Conservation (phyloP, 2,797 vertebrate species). For the Diplodus sargus region DNA sequence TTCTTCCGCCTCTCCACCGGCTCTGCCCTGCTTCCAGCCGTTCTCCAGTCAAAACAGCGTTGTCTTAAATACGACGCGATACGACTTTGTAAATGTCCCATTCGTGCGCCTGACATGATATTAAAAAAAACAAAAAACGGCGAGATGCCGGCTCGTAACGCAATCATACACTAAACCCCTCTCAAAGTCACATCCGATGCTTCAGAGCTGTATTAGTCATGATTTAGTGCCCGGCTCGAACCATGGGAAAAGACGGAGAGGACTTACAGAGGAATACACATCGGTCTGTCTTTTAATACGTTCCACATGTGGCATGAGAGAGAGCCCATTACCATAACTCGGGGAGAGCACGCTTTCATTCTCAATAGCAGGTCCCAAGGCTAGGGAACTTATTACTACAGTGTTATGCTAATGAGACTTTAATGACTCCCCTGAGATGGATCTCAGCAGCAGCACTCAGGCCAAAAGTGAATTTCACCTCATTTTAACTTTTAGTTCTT, state of each 20-base stretch:
- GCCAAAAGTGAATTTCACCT: slow-evolving; percentile 37
- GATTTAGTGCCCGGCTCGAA: slow-evolving; percentile 61
- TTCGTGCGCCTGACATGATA: slow-evolving; percentile 38
- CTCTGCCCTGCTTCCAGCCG: background rate
- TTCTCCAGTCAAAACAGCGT: slow-evolving; percentile 2
- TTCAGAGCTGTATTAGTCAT: slow-evolving; percentile 59
- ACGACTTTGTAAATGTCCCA: slow-evolving; percentile 45
- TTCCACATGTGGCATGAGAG: slow-evolving; percentile 73
- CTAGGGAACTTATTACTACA: slow-evolving; percentile 44
- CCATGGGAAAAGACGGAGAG: slow-evolving; percentile 69
- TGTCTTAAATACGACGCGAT: slow-evolving; percentile 25
- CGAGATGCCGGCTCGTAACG: slow-evolving; percentile 34
- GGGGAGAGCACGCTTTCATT: slow-evolving; percentile 29
- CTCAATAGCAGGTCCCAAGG: slow-evolving; percentile 50
- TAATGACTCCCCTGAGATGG: slow-evolving; percentile 56
- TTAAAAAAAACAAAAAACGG: slow-evolving; percentile 31
- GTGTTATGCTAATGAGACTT: slow-evolving; percentile 66
- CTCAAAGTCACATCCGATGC: slow-evolving; percentile 56
- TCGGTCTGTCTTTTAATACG: slow-evolving; percentile 62
- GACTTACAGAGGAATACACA: slow-evolving; percentile 52
- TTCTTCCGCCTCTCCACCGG: slow-evolving; percentile 6
- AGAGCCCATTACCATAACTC: slow-evolving; percentile 55
- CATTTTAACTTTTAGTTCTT: slow-evolving; percentile 27
- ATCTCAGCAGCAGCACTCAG: slow-evolving; percentile 7
- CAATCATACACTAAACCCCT: slow-evolving; percentile 24